Evolutionary conservation across 92 coral and sea anemone genomes (phyloP).

Genomic region (Nematostella vectensis): DNA sequence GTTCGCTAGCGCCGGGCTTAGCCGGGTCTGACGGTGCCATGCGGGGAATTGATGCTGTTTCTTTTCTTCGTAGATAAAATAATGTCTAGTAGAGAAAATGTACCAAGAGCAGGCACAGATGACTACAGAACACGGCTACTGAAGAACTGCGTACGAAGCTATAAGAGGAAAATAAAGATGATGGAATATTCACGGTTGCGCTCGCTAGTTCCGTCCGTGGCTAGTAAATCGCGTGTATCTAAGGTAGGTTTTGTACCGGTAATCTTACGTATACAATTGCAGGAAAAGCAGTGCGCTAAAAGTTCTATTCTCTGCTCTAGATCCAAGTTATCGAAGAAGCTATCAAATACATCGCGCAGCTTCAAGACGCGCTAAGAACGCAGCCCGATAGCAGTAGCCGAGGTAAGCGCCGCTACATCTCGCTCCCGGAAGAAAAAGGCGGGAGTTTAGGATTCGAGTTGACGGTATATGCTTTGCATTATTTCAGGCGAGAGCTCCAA

Average conservation of each 20-base stretch:
- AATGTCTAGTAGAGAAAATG: conserved; percentile 49
- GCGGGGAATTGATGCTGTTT: conserved; percentile 2
- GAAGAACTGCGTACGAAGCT: conserved; percentile 42
- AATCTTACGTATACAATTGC: conserved; percentile 2
- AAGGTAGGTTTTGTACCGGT: conserved; percentile 45
- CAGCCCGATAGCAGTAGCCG: conserved; percentile 38
- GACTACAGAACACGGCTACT: conserved; percentile 42
- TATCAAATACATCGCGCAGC: conserved; percentile 89
- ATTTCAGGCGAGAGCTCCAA: conserved; percentile 5
- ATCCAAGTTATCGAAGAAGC: conserved; percentile 98
- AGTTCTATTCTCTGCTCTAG: conserved; percentile 29
- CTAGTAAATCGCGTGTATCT: conserved; percentile 65
- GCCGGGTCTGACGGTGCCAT: conserved; percentile 13
- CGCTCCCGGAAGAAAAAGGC: conserved; percentile 63
- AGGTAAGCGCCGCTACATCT: conserved; percentile 41
- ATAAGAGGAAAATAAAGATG: conserved; percentile 58
- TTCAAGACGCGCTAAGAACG: conserved; percentile 74
- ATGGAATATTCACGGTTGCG: conserved; percentile 84
- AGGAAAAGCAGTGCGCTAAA: conserved; percentile 2
- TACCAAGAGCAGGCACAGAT: conserved; percentile 12
- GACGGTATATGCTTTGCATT: conserved; percentile 21
- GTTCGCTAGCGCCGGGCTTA: background rate
- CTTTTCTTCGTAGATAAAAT: conserved; percentile 36
- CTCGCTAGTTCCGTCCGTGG: conserved; percentile 89
- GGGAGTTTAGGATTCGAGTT: conserved; percentile 52